Evolutionary conservation across 2,888 invertebrate species (phyloP).

Genomic region (Conomelus anceps): DNA sequence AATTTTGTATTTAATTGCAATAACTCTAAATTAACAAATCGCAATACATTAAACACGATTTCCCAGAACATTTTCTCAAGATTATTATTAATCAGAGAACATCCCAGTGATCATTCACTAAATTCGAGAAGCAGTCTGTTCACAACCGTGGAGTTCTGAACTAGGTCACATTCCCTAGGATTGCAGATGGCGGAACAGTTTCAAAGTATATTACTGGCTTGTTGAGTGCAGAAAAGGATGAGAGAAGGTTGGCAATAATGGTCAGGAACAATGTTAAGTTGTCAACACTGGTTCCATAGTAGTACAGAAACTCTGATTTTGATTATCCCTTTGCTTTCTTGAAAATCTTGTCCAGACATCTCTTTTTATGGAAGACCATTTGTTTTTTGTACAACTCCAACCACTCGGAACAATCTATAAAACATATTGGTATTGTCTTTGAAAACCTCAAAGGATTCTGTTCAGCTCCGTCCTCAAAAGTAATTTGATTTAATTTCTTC

Average conservation of each 20-base stretch:
- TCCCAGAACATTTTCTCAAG: background rate
- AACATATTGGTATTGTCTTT: background rate
- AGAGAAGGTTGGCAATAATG: background rate
- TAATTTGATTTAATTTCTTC: background rate
- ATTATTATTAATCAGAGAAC: background rate
- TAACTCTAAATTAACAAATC: background rate
- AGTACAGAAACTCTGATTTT: background rate
- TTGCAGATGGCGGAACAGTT: background rate
- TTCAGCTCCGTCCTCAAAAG: background rate
- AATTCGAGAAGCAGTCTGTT: background rate
- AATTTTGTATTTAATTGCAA: too few relatives aligned
- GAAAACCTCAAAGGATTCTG: background rate
- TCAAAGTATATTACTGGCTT: background rate
- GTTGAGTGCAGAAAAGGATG: background rate
- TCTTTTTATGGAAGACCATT: background rate
- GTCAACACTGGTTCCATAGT: background rate
- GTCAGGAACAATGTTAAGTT: background rate
- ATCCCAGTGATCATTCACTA: background rate
- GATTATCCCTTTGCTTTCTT: background rate
- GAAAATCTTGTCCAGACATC: background rate
- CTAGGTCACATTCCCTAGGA: background rate
- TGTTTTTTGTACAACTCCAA: background rate
- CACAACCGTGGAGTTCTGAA: background rate
- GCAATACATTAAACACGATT: background rate
- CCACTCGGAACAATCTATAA: background rate